Evolutionary conservation across 2,797 vertebrate species (phyloP).

Genomic region (Sebastes iracundus): DNA sequence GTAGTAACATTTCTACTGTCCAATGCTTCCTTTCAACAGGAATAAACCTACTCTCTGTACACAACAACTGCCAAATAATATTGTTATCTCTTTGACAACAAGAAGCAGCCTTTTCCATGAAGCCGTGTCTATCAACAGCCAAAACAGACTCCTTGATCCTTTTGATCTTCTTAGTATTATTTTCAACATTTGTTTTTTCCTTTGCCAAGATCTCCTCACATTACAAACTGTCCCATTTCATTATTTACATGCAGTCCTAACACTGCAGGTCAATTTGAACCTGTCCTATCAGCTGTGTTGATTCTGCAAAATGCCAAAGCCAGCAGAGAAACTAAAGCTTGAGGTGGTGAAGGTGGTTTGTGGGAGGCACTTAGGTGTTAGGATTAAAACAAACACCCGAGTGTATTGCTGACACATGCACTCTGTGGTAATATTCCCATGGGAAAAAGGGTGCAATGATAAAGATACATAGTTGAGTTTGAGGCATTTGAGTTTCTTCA

Average conservation of each 20-base stretch:
- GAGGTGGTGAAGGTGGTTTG: neutral
- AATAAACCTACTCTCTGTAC: neutral
- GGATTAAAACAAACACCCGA: neutral
- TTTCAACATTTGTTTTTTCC: slow-evolving; percentile 50
- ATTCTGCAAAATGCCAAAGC: neutral
- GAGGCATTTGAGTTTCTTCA: neutral
- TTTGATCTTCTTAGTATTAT: slow-evolving; percentile 37
- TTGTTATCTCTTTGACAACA: slow-evolving; percentile 11
- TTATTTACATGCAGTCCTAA: slow-evolving; percentile 43
- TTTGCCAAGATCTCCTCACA: slow-evolving; percentile 50
- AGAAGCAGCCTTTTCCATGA: neutral
- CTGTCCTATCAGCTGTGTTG: neutral
- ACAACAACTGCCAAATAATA: neutral
- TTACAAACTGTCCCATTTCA: slow-evolving; percentile 58
- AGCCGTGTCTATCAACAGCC: neutral
- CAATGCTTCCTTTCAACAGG: neutral
- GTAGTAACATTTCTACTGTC: neutral
- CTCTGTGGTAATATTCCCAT: neutral
- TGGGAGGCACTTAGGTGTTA: neutral
- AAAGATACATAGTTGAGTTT: neutral
- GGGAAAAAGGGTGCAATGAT: neutral
- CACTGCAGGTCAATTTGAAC: neutral
- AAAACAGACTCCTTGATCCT: slow-evolving; percentile 43
- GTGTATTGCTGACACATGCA: neutral
- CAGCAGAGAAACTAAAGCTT: neutral